These are phyloP conservation scores for Zelostemma sp. DNA, from an alignment of 1,140 invertebrate genomes.

Conservation along the genomic window DNA sequence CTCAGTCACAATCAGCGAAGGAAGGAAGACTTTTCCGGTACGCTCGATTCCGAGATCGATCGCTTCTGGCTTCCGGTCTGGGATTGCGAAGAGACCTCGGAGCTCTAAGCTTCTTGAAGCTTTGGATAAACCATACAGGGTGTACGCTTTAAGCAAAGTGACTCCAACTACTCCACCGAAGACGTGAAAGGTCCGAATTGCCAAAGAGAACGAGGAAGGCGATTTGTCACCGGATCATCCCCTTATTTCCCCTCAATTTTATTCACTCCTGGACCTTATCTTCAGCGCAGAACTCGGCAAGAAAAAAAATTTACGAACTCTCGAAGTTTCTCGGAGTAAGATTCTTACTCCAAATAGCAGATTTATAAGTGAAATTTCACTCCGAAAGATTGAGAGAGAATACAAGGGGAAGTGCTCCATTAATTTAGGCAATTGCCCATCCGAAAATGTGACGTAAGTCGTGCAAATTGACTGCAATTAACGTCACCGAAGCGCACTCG, in stretches of 20 bases:
- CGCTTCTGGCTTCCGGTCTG: conserved; percentile 34
- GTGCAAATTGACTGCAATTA: no score
- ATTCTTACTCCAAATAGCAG: no score
- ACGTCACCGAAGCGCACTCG: no score
- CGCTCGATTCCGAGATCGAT: conserved; percentile 41
- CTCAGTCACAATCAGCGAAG: conserved; percentile 43
- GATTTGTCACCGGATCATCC: not conserved
- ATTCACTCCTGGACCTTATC: not conserved
- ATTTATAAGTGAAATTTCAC: no score
- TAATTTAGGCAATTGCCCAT: no score
- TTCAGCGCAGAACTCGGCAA: no score
- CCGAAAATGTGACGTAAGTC: no score
- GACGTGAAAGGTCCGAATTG: not conserved
- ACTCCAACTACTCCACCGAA: conserved; percentile 14
- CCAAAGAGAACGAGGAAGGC: not conserved
- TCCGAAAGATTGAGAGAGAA: no score
- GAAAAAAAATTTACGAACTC: no score
- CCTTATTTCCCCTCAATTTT: not conserved
- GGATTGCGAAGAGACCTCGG: conserved; percentile 28
- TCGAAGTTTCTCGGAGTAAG: no score
- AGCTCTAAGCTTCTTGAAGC: conserved; percentile 32
- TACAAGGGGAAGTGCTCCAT: no score
- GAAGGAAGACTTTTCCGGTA: conserved; percentile 41
- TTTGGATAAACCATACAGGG: conserved; percentile 38
- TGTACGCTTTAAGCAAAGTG: conserved; percentile 41